Percentiles rank a stretch among this genome's conserved stretches.
Evolutionary conservation across 2,113 vertebrate genomes (phyloP).

Genomic region (Uria aalge): DNA sequence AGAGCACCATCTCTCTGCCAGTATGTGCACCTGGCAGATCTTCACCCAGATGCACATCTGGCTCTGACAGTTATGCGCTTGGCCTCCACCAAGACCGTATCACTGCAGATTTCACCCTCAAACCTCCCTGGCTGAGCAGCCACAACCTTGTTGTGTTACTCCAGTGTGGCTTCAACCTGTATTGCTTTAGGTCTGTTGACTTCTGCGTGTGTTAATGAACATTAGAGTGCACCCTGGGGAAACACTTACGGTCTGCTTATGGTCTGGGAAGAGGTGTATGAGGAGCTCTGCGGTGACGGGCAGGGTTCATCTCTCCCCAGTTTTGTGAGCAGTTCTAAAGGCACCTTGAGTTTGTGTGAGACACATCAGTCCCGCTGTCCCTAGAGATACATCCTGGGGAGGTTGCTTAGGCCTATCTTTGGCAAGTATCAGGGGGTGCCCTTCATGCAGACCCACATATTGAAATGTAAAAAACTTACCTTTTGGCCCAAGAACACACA

Average conservation of each 20-base stretch:
- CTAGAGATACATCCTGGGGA: background rate
- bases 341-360: background rate
- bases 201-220: background rate
- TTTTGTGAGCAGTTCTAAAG: background rate
- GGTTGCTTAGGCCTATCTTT: background rate
- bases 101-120: background rate
- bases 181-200: background rate
- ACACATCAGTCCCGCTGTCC: background rate
- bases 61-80: background rate
- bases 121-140: background rate
- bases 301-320: background rate
- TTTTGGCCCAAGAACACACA: background rate
- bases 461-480: background rate
- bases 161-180: accelerated
- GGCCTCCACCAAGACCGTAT: background rate
- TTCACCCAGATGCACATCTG: background rate
- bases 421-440: too few species aligned
- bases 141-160: accelerated
- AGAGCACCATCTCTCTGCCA: background rate
- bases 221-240: background rate
- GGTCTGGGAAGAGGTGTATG: background rate
- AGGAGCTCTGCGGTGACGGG: background rate
- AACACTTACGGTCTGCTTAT: too few species aligned
- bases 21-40: background rate
- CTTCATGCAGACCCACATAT: background rate